phyloP scores from a whole-genome alignment of 2,888 invertebrate species.

The Eupeodes luniger region DNA sequence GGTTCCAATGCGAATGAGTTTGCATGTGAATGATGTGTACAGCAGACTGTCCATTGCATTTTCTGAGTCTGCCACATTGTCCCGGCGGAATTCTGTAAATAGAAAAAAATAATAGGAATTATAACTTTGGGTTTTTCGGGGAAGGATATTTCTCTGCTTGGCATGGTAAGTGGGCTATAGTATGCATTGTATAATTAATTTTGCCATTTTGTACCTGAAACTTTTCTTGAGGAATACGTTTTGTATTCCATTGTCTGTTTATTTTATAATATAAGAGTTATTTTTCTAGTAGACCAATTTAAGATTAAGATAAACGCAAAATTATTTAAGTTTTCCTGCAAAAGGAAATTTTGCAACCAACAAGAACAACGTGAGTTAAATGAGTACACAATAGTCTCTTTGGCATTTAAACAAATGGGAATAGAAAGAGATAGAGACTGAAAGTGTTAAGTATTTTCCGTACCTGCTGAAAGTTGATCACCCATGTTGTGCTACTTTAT shows the following conservation, averaged over 20 bases:
- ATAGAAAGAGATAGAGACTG: conserved; percentile 3
- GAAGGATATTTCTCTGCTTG: no score
- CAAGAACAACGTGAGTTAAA: conserved; percentile 24
- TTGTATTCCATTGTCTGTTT: not conserved
- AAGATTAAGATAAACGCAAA: not conserved
- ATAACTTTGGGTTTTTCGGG: no score
- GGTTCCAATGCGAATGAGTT: conserved; percentile 93
- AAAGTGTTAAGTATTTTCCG: conserved; percentile 4
- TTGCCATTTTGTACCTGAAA: not conserved
- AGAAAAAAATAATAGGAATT: not conserved
- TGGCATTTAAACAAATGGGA: not conserved
- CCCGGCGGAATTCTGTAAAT: conserved; percentile 86
- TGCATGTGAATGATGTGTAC: conserved; percentile 87
- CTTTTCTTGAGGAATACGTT: no score
- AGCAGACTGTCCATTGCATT: conserved; percentile 84
- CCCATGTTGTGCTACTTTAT: conserved; percentile 48
- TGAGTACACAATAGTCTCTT: not conserved
- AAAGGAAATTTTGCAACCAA: not conserved
- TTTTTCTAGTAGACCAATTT: not conserved
- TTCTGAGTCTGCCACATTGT: conserved; percentile 83
- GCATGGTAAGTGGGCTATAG: no score
- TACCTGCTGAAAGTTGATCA: conserved; percentile 64
- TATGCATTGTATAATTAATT: not conserved
- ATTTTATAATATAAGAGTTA: not conserved
- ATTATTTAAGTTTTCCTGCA: not conserved